A percentile compares a stretch with the other conserved stretches of the same genome.
phyloP scores from a whole-genome alignment of 1,140 invertebrate species.

The Dendroctonus ponderosae region DNA sequence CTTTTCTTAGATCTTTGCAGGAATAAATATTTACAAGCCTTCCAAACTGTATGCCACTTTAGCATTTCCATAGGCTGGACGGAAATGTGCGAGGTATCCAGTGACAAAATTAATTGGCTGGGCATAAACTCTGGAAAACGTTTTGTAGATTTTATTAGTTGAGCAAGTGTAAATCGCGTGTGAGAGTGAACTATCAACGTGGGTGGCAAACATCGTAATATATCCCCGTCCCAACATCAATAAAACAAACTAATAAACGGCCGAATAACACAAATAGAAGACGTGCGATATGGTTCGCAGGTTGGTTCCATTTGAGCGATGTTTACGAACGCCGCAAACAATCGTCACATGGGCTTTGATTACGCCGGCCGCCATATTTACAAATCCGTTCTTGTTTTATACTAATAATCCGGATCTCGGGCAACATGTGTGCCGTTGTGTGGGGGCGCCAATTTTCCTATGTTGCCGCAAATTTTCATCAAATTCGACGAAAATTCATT shows the following conservation, averaged over 20 bases:
- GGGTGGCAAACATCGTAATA: conserved; percentile 14
- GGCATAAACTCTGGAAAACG: too few species aligned
- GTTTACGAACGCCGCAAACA: conserved; percentile 33
- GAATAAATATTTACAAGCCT: too few species aligned
- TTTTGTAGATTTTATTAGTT: too few species aligned
- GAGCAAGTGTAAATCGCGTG: too few species aligned
- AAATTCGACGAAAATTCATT: too few species aligned
- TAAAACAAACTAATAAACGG: conserved; percentile 34
- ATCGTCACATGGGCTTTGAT: conserved; percentile 35
- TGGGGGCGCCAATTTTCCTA: conserved; percentile 24
- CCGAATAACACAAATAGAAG: conserved; percentile 28
- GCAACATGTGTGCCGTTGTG: conserved; percentile 32
- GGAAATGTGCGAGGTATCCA: too few species aligned
- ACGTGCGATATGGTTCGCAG: conserved; percentile 34
- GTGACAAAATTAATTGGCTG: too few species aligned
- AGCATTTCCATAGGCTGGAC: too few species aligned
- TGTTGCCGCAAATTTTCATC: not conserved
- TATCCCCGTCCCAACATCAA: conserved; percentile 24
- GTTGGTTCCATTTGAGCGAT: conserved; percentile 34
- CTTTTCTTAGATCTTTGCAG: too few species aligned
- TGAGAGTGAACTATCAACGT: conserved; percentile 5
- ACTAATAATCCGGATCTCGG: conserved; percentile 35
- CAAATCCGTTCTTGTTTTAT: conserved; percentile 32
- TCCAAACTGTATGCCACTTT: too few species aligned
- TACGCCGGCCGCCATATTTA: conserved; percentile 31